Evolutionary conservation across 2,888 invertebrate genomes (phyloP), one percentile per base, ranked within the genome.

Genomic region (Epinotia bilunana): DNA sequence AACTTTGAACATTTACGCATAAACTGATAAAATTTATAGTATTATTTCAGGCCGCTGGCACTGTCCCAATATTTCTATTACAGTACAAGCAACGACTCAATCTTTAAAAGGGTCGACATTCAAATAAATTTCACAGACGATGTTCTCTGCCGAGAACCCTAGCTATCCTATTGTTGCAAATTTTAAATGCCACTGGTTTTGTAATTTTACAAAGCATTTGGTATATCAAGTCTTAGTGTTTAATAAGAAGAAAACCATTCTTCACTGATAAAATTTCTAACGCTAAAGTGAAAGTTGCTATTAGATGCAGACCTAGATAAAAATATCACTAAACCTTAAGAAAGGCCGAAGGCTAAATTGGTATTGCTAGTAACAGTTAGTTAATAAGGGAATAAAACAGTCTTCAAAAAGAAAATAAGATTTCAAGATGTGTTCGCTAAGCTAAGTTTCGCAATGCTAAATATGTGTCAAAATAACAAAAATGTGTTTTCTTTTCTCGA

Each of bases 41-140:
- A 74, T 58, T 70, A 68, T 57, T 63, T 69, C 7, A 69, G 58
- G 39, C 18, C 20, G 33, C 57, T 74, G 68, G 69, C 69, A 55
- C 3, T 55, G 9, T 20, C 39, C 68, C 74, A 74, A 70, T 70
- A 64, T 70, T 74, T 64, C 63, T 70, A 69, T 68, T 63, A 58
- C 63, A 55, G 33, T 68, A n/a, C n/a, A 64, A 63, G 61, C 39
- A 70, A 63, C 65, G 72, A 53, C 63, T 49, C 58, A 64, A 70
- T 74, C 58, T 74, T 63, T 58, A 63, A 64, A 74, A 64, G 63
- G 63, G 58, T 74, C 58, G 57, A 69, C 63, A 70, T 55, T 58
- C 7, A 58, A 74, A 64, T 70, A 64, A 70, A 74, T 70, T 70
- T 74, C 64, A 63, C 63, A 74, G 58, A 58, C 69, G 23, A 63